Evolutionary conservation across 1,140 invertebrate species (phyloP).

Genomic region (Drosophila azteca): DNA sequence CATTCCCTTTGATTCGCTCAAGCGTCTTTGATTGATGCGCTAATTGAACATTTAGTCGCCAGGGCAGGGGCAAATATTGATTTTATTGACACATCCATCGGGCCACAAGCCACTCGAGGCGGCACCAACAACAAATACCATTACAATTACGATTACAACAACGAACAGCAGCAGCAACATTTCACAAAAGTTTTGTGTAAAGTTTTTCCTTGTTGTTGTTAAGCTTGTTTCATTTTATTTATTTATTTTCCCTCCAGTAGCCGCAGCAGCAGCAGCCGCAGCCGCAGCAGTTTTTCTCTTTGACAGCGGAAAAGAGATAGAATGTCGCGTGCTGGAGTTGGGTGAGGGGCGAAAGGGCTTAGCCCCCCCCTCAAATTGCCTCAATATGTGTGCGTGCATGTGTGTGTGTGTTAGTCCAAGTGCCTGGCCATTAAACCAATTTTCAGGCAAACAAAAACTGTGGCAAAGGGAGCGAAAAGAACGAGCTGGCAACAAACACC

Average conservation of each 20-base stretch:
- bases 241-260: constrained; percentile 42
- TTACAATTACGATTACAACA: constrained; percentile 1
- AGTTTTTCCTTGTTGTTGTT: constrained; percentile 45
- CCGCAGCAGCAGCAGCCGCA: background rate
- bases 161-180: constrained; percentile 13
- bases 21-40: constrained; percentile 60
- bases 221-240: constrained; percentile 48
- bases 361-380: constrained; percentile 30
- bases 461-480: constrained; percentile 6
- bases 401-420: constrained; percentile 34
- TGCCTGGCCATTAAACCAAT: constrained; percentile 66
- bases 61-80: constrained; percentile 64
- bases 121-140: too few species aligned
- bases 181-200: constrained; percentile 58
- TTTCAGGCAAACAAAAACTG: constrained; percentile 56
- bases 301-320: constrained; percentile 17
- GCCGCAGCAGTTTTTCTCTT: constrained; percentile 50
- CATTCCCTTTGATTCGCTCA: constrained; percentile 41
- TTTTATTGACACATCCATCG: constrained; percentile 64
- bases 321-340: constrained; percentile 9
- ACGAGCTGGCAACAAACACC: constrained; percentile 19
- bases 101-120: constrained; percentile 13
- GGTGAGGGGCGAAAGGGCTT: background rate
- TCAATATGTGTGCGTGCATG: constrained; percentile 26
- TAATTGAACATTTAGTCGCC: constrained; percentile 69